Percentiles rank a stretch among this genome's conserved stretches.
Evolutionary conservation across 2,888 invertebrate species (phyloP).

Genomic region (Diloba caeruleocephala): DNA sequence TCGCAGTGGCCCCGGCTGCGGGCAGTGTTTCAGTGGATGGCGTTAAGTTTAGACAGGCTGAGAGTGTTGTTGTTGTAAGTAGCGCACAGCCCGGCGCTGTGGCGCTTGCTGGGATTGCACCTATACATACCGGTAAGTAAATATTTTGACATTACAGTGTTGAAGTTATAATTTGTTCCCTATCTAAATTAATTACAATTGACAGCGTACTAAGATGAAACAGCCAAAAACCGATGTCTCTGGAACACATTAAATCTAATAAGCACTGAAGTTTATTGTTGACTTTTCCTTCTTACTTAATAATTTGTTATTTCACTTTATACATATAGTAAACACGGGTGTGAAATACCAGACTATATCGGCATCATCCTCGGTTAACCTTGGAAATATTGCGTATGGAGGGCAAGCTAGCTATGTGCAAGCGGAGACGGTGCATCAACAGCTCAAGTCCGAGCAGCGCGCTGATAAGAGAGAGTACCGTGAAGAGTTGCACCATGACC

Average conservation of each 20-base stretch:
- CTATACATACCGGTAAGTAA: constrained; percentile 78
- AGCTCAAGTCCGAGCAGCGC: constrained; percentile 73
- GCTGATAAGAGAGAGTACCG: constrained; percentile 82
- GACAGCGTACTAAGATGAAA: too few species aligned
- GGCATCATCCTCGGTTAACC: constrained; percentile 80
- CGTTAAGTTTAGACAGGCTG: constrained; percentile 90
- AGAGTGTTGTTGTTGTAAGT: constrained; percentile 85
- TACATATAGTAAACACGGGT: constrained; percentile 78
- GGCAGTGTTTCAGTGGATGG: constrained; percentile 77
- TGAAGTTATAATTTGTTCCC: constrained; percentile 5
- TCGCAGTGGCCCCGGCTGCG: constrained; percentile 71
- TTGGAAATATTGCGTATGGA: constrained; percentile 83
- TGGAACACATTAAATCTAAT: too few species aligned
- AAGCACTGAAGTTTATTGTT: too few species aligned
- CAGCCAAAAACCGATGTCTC: too few species aligned
- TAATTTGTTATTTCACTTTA: neutral
- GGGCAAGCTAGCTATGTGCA: constrained; percentile 78
- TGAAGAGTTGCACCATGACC: constrained; percentile 88
- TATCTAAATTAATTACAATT: too few species aligned
- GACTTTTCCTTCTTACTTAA: too few species aligned
- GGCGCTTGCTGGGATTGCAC: constrained; percentile 77
- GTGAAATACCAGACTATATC: constrained; percentile 87
- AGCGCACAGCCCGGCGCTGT: constrained; percentile 86
- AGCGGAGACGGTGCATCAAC: constrained; percentile 72
- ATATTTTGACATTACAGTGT: constrained; percentile 2